Evolutionary conservation across 2,888 invertebrate species (phyloP).

Genomic region (Hirtodrosophila cameraria): DNA sequence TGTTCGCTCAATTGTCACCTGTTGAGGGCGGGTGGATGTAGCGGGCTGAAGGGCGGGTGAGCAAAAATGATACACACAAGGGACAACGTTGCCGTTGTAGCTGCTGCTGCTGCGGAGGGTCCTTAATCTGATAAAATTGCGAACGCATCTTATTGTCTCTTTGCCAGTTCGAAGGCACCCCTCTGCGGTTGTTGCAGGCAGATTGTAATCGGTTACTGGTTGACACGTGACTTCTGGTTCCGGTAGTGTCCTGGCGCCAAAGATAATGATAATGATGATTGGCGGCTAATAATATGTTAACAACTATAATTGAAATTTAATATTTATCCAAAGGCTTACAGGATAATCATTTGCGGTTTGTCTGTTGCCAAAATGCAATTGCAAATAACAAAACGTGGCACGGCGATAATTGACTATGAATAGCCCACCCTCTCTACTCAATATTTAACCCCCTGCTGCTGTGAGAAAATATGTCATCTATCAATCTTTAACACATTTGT

Average conservation of each 20-base stretch:
- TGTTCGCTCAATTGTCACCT: conserved; percentile 63
- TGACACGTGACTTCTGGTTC: conserved; percentile 68
- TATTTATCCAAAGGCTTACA: conserved; percentile 82
- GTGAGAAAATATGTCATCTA: conserved; percentile 52
- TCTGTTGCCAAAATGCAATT: conserved; percentile 46
- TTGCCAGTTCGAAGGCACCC: conserved; percentile 30
- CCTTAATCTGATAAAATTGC: conserved; percentile 76
- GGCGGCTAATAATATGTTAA: conserved; percentile 76
- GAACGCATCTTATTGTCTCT: conserved; percentile 60
- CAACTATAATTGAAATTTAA: conserved; percentile 84
- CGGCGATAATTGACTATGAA: conserved; percentile 57
- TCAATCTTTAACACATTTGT: conserved; percentile 47
- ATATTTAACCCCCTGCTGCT: conserved; percentile 16
- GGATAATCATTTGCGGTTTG: conserved; percentile 79
- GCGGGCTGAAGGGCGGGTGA: conserved; percentile 14
- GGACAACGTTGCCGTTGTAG: conserved; percentile 28
- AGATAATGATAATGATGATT: conserved; percentile 52
- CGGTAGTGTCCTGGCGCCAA: conserved; percentile 42
- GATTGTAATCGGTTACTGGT: conserved; percentile 67
- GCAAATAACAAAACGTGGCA: conserved; percentile 60
- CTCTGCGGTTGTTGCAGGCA: conserved; percentile 53
- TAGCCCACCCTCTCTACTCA: conserved; percentile 6
- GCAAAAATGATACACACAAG: conserved; percentile 44
- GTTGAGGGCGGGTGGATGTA: conserved; percentile 54
- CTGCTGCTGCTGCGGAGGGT: conserved; percentile 33